A percentile compares a stretch with the other conserved stretches of the same genome.
phyloP scores from a whole-genome alignment of 2,113 vertebrate genomes.

The Psephotus haematonotus region DNA sequence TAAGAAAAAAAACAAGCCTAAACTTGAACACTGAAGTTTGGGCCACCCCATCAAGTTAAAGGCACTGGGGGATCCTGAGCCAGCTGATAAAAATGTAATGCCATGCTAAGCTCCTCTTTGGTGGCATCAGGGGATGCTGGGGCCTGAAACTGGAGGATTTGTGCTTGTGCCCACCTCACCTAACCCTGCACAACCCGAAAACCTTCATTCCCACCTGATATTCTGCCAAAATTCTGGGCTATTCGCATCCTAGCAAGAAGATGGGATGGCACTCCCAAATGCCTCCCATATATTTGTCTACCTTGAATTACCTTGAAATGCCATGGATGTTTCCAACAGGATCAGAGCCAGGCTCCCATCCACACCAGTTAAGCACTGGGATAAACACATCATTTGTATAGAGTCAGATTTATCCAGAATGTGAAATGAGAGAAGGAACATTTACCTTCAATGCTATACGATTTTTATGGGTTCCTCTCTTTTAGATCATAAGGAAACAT shows the following conservation, averaged over 20 bases:
- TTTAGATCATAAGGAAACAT: not conserved
- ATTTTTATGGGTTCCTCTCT: not conserved
- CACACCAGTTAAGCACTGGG: constrained; percentile 19
- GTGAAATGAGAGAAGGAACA: not conserved
- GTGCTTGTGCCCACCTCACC: not conserved
- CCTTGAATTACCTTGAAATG: not conserved
- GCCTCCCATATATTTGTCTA: not conserved
- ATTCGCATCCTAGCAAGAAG: not conserved
- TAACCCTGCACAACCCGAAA: not conserved
- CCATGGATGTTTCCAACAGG: constrained; percentile 23
- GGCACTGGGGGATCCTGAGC: not conserved
- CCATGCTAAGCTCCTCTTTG: not conserved
- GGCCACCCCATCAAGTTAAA: not conserved
- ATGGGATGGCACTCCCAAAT: fast-evolving
- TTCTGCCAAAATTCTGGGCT: not conserved
- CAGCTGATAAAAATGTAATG: not conserved
- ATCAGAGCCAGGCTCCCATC: not conserved
- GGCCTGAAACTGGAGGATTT: not conserved
- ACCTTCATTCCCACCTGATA: not conserved
- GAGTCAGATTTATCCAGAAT: not conserved
- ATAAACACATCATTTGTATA: constrained; percentile 39
- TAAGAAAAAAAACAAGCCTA: not conserved
- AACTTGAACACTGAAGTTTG: not conserved
- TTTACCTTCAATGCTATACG: not conserved
- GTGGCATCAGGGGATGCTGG: not conserved